These are phyloP conservation scores for Corythoichthys haematopterus DNA, from an alignment of 2,113 vertebrate genomes.

Conservation along the genomic window DNA sequence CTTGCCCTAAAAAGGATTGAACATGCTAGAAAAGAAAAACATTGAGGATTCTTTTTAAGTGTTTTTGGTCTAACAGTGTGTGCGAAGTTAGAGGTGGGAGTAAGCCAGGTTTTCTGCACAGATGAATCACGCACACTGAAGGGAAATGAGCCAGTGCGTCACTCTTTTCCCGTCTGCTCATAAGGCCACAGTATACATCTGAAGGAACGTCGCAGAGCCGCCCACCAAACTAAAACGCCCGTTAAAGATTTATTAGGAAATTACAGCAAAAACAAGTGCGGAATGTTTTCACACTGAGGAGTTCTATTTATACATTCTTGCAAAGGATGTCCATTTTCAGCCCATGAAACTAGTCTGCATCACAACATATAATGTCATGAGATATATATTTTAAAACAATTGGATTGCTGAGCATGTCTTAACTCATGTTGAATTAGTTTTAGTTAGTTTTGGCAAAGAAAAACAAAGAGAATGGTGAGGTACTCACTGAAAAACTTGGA, in stretches of 20 bases:
- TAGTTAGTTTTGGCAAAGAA: not conserved
- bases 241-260: not conserved
- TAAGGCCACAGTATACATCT: slow-evolving; percentile 10
- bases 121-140: slow-evolving; percentile 30
- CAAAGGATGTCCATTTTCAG: too few relatives aligned
- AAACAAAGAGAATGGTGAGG: not conserved
- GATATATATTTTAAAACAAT: not conserved
- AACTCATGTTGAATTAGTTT: not conserved
- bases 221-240: not conserved
- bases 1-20: too few relatives aligned
- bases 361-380: too few relatives aligned
- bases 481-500: slow-evolving; percentile 73
- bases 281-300: not conserved
- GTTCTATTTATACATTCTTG: not conserved
- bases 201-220: not conserved
- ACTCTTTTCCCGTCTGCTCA: slow-evolving; percentile 3
- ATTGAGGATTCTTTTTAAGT: not conserved
- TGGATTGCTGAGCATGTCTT: not conserved
- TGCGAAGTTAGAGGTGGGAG: slow-evolving; percentile 8
- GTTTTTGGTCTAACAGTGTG: not conserved
- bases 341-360: too few relatives aligned
- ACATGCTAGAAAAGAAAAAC: too few relatives aligned
- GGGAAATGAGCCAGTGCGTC: slow-evolving; percentile 31
- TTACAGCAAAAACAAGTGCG: not conserved
- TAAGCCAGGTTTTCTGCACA: not conserved